These are phyloP conservation scores for Wiebesia pumilae DNA, from an alignment of 1,140 invertebrate genomes.

Conservation along the genomic window DNA sequence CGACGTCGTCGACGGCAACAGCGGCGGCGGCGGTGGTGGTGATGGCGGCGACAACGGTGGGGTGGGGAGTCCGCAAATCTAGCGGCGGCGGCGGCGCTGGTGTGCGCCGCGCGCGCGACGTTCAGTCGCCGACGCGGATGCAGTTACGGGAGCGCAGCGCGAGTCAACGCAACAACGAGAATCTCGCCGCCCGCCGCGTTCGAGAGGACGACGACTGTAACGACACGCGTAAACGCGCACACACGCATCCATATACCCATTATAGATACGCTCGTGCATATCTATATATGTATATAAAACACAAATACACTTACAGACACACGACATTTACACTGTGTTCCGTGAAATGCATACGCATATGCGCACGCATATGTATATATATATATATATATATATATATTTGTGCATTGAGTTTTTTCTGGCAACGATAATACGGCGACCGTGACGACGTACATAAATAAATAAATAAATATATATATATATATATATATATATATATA, in stretches of 20 bases:
- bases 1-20: conserved; percentile 44
- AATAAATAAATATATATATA: background rate
- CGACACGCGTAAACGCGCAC: background rate
- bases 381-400: background rate
- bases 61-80: conserved; percentile 32
- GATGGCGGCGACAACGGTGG: background rate
- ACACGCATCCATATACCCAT: background rate
- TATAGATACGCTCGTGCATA: too few species aligned
- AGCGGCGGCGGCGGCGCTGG: conserved; percentile 66
- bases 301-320: background rate
- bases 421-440: background rate
- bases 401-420: background rate
- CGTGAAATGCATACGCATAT: background rate
- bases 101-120: conserved; percentile 42
- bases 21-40: conserved; percentile 50
- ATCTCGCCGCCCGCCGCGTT: conserved; percentile 31
- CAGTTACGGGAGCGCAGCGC: conserved; percentile 76
- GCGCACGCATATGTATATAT: background rate
- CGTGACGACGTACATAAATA: background rate
- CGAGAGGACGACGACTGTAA: conserved; percentile 30
- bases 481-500: background rate
- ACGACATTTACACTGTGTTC: background rate
- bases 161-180: conserved; percentile 72
- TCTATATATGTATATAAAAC: too few species aligned
- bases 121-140: conserved; percentile 68